phyloP scores from a whole-genome alignment of 2,888 invertebrate species.

The Pomacea canaliculata region DNA sequence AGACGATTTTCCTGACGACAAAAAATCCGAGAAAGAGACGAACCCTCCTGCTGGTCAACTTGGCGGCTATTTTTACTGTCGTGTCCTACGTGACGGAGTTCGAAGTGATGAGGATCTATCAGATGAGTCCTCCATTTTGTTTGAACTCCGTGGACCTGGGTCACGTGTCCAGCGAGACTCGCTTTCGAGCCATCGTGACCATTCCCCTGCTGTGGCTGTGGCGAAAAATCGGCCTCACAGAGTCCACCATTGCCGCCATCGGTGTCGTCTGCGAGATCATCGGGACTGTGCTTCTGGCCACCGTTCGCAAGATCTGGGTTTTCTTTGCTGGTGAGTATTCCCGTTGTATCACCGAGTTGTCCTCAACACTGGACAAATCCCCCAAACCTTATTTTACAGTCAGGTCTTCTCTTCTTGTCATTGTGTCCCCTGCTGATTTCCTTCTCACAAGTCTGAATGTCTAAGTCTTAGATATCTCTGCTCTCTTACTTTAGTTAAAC shows the following conservation, averaged over 20 bases:
- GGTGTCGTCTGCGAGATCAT: not conserved
- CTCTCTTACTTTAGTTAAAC: too few relatives aligned
- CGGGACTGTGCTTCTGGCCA: not conserved
- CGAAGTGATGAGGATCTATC: not conserved
- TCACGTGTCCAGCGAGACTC: not conserved
- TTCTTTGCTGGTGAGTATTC: not conserved
- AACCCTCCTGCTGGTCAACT: not conserved
- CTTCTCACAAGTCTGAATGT: too few relatives aligned
- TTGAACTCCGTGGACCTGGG: not conserved
- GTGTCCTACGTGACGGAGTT: not conserved
- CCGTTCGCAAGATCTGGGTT: not conserved
- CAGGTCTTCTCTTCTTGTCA: too few relatives aligned
- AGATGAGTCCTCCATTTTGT: conserved; percentile 8
- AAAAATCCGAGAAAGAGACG: not conserved
- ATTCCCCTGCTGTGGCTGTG: conserved; percentile 4
- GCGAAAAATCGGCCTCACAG: not conserved
- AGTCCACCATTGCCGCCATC: conserved; percentile 5
- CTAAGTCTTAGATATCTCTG: too few relatives aligned
- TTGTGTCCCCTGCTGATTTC: too few relatives aligned
- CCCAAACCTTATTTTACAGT: too few relatives aligned
- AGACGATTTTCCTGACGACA: not conserved
- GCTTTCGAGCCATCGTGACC: not conserved
- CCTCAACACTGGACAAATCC: too few relatives aligned
- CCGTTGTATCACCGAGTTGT: too few relatives aligned
- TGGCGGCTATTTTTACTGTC: not conserved